These are phyloP conservation scores for Rhizomys pruinosus DNA, from an alignment of 2,113 vertebrate species.

Conservation along the genomic window DNA sequence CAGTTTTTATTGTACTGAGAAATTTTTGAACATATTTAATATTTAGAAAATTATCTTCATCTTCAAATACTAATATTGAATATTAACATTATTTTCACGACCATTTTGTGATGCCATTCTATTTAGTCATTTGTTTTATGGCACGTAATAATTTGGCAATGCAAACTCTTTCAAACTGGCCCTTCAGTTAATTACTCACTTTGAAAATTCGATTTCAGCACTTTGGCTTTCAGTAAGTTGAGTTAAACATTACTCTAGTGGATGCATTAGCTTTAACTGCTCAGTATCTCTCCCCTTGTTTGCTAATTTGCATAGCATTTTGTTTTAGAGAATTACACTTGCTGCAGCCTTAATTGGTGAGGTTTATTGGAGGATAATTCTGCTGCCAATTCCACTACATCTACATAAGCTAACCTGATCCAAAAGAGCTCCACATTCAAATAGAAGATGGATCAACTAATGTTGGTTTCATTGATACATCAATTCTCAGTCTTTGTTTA, in stretches of 20 bases:
- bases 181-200: slow-evolving; percentile 49
- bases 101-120: slow-evolving; percentile 3
- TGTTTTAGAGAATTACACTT: slow-evolving; percentile 32
- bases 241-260: neutral
- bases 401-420: slow-evolving; percentile 18
- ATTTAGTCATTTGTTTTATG: slow-evolving; percentile 56
- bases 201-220: slow-evolving; percentile 58
- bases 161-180: slow-evolving; percentile 39
- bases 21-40: slow-evolving; percentile 38
- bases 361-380: slow-evolving; percentile 49
- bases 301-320: slow-evolving; percentile 52
- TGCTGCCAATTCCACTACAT: neutral
- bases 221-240: slow-evolving; percentile 51
- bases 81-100: neutral
- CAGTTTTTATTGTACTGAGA: neutral
- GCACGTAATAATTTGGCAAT: slow-evolving; percentile 30
- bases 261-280: slow-evolving; percentile 55
- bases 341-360: slow-evolving; percentile 43
- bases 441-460: slow-evolving; percentile 34
- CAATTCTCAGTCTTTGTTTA: slow-evolving; percentile 78
- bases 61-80: slow-evolving; percentile 3
- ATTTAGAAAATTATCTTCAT: slow-evolving; percentile 45
- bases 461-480: slow-evolving; percentile 82
- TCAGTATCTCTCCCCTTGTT: slow-evolving; percentile 43
- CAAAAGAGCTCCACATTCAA: slow-evolving; percentile 47